Conservation (phyloP, 2,113 vertebrate genomes). For the Eretmochelys imbricata region DNA sequence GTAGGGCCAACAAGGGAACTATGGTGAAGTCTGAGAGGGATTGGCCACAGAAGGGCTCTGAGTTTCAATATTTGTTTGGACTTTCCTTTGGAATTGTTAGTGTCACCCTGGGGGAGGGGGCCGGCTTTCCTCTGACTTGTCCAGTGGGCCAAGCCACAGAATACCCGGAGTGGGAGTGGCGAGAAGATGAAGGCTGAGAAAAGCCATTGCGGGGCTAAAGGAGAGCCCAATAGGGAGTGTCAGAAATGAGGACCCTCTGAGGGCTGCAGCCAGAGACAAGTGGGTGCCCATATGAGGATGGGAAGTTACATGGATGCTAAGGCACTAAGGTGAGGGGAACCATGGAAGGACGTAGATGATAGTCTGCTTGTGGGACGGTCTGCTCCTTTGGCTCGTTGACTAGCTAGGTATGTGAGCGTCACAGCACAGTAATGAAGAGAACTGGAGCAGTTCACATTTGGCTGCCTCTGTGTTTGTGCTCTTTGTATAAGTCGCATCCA, state of each 20-base stretch:
- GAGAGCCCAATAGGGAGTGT: no score
- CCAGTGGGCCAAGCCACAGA: not conserved
- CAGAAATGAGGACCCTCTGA: not conserved
- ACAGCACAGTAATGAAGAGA: not conserved
- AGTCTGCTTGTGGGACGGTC: not conserved
- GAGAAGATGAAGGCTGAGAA: not conserved
- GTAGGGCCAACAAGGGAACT: no score
- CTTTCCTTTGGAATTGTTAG: not conserved
- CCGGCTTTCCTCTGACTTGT: not conserved
- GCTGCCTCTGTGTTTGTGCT: not conserved
- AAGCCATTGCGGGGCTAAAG: not conserved
- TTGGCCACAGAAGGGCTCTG: no score
- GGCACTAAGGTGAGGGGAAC: no score
- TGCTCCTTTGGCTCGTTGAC: not conserved
- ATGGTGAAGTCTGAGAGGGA: no score
- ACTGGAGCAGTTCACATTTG: rapidly evolving
- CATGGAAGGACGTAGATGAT: not conserved
- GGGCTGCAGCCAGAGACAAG: not conserved
- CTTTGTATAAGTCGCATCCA: not conserved
- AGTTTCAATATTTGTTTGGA: not conserved
- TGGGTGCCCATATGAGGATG: not conserved
- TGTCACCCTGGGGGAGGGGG: not conserved
- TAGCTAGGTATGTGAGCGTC: not conserved
- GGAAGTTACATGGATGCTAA: no score
- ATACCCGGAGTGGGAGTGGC: not conserved